Conservation (phyloP, 2,888 invertebrate species). For the Sturmia bella region DNA sequence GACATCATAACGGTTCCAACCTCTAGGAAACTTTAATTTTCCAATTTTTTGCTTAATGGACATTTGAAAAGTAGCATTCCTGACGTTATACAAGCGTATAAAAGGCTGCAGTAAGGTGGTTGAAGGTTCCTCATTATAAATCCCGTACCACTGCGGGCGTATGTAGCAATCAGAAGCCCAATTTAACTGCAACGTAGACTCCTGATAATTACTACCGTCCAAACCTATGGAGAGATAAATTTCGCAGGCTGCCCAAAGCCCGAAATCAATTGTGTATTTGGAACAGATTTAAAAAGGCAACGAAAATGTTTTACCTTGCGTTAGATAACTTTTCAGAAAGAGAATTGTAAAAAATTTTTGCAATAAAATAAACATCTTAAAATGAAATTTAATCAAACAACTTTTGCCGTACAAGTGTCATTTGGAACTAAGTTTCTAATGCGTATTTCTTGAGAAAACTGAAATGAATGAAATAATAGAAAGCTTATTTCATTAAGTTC, state of each 20-base stretch:
- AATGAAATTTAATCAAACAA: background rate
- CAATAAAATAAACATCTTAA: slow-evolving; percentile 13
- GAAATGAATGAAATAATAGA: slow-evolving; percentile 10
- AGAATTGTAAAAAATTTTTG: slow-evolving; percentile 2
- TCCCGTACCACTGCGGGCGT: slow-evolving; percentile 80
- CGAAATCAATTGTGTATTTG: too few species aligned
- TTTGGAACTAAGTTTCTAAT: slow-evolving; percentile 12
- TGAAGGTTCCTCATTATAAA: slow-evolving; percentile 80
- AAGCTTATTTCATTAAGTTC: slow-evolving; percentile 62
- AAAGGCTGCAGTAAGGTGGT: slow-evolving; percentile 75
- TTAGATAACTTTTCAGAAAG: slow-evolving; percentile 2
- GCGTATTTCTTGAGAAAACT: slow-evolving; percentile 28
- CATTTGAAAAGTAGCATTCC: slow-evolving; percentile 83
- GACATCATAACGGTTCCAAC: slow-evolving; percentile 83
- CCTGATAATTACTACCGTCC: slow-evolving; percentile 75
- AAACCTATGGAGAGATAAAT: slow-evolving; percentile 79
- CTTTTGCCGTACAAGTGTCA: too few species aligned
- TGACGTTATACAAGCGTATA: slow-evolving; percentile 75
- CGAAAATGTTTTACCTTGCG: slow-evolving; percentile 6
- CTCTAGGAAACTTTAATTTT: slow-evolving; percentile 84
- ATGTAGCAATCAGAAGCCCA: slow-evolving; percentile 80
- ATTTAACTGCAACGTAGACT: slow-evolving; percentile 78
- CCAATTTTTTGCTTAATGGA: slow-evolving; percentile 81
- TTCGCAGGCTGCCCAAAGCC: slow-evolving; percentile 73
- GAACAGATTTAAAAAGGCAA: too few species aligned